Conservation (phyloP, 2,797 vertebrate genomes). For the Spinus pinus region DNA sequence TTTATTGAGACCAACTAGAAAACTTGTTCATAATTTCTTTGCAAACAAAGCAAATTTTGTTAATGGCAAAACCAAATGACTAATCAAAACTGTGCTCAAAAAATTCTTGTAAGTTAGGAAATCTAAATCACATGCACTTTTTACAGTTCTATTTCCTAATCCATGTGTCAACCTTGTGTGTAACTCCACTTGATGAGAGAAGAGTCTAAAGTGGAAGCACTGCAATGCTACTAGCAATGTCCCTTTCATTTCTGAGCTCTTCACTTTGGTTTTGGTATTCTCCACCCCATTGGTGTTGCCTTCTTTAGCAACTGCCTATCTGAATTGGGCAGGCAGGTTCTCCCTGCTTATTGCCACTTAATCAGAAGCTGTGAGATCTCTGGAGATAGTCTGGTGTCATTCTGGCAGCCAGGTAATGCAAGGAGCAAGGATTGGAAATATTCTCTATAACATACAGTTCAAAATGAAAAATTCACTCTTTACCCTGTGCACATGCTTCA, state of each 20-base stretch:
- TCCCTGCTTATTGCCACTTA: background rate
- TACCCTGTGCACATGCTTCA: background rate
- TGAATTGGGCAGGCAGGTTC: background rate
- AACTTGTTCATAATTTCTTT: background rate
- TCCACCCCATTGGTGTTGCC: rapidly evolving
- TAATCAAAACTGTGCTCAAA: background rate
- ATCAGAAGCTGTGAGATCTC: background rate
- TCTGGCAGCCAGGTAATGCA: background rate
- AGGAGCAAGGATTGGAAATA: background rate
- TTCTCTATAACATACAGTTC: background rate
- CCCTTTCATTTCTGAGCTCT: background rate
- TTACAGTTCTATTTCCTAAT: background rate
- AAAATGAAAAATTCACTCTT: background rate
- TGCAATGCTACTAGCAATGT: background rate
- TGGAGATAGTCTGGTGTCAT: background rate
- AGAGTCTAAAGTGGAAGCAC: background rate
- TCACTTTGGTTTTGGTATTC: background rate
- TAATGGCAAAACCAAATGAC: background rate
- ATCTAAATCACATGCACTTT: background rate
- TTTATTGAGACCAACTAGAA: background rate
- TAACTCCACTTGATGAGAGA: background rate
- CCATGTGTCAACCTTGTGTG: background rate
- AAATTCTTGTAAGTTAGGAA: background rate
- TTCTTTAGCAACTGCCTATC: background rate
- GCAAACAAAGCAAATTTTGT: background rate